Evolutionary conservation across 1,140 invertebrate species (phyloP).

Genomic region (Drosophila kohkoa): DNA sequence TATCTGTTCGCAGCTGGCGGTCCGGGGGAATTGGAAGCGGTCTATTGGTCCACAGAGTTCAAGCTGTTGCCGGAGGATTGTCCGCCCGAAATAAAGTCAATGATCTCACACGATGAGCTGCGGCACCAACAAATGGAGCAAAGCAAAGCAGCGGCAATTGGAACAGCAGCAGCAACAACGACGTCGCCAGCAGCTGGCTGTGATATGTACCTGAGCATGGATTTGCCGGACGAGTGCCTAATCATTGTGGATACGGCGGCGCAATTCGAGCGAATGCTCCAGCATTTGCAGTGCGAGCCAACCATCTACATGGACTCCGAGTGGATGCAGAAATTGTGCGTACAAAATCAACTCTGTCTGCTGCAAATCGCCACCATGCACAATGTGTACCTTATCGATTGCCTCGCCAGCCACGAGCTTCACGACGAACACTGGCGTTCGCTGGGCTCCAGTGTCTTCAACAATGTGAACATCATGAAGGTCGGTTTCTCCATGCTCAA

Average conservation of each 20-base stretch:
- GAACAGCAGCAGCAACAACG: constrained; percentile 30
- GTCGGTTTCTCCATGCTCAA: constrained; percentile 85
- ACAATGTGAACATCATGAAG: constrained; percentile 88
- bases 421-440: constrained; percentile 86
- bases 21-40: constrained; percentile 84
- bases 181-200: constrained; percentile 14
- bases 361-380: constrained; percentile 90
- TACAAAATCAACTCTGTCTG: constrained; percentile 87
- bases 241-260: constrained; percentile 85
- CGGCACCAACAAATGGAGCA: not conserved
- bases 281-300: constrained; percentile 84
- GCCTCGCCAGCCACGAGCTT: constrained; percentile 85
- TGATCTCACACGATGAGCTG: constrained; percentile 58
- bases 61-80: constrained; percentile 86
- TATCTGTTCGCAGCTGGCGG: constrained; percentile 71
- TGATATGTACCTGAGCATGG: constrained; percentile 85
- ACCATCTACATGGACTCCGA: constrained; percentile 91
- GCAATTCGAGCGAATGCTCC: constrained; percentile 86
- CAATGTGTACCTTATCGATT: constrained; percentile 90
- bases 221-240: constrained; percentile 85
- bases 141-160: not conserved
- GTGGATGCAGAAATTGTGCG: constrained; percentile 91
- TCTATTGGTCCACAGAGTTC: constrained; percentile 87
- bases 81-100: constrained; percentile 84
- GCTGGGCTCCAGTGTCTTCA: constrained; percentile 86